Evolutionary conservation across 2,797 vertebrate species (phyloP), one percentile per base, ranked within the genome.

Genomic region (Enteromius viviparus): DNA sequence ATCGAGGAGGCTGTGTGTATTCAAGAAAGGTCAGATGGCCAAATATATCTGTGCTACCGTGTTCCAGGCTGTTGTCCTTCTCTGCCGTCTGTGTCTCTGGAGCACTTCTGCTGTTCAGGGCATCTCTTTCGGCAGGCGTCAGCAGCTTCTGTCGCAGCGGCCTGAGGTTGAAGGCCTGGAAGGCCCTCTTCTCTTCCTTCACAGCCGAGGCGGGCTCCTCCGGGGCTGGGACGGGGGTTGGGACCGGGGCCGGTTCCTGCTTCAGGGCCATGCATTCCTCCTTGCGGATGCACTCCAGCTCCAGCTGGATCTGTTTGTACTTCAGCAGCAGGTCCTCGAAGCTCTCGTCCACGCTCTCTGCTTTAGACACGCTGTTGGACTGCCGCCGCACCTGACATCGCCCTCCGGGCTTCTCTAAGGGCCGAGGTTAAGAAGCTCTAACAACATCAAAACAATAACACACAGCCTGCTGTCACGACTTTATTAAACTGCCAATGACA

Each of bases 281-380:
- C 84, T 98, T 99, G 58, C 96, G 96, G 90, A 99, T 98, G 86
- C 95, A 97, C 84, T 99, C 98, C 78, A 99, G 95, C 90, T 99
- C 97, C 84, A 98, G 93, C 40, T 99, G 97, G 88, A 99, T 99
- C 92, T 99, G 97, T 84, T 97, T 97, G 88, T 99, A 99, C 88
- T 98, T 99, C 88, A 95, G 91, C 83, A 99, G 95, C 62, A 99
- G 91, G 87, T 97, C 97, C 92, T 99, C 98, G 81, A 99, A 99
- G 88, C 96, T 98, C 93, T 99, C 98, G 66, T 98, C 96, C 72
- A 93, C 90, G 83, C 88, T 94, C 64, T 96, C 97, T 49, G 90
- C 87, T 93, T 96, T 98, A 87, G 93, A 89, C 72, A 91, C 88
- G 10, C 66, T 66, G 80, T 96, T 92, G 66, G 80, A 87, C 6